Conservation (phyloP, 2,113 vertebrate species). For the Carollia perspicillata region DNA sequence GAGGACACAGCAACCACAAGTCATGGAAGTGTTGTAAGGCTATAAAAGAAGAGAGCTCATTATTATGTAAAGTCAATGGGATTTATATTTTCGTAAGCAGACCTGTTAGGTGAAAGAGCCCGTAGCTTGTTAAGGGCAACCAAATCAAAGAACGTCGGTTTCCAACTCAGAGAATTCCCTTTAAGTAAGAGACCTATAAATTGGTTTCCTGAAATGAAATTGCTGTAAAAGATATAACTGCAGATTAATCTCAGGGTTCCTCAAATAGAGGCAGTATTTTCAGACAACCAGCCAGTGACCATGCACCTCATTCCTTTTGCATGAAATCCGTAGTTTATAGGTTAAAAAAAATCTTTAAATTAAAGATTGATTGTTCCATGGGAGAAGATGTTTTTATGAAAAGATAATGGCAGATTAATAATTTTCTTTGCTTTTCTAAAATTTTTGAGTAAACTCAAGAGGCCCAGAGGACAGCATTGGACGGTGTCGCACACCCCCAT, state of each 20-base stretch:
- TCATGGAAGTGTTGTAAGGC: not conserved
- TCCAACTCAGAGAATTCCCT: not conserved
- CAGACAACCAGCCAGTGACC: not conserved
- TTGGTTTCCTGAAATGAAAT: slow-evolving; percentile 28
- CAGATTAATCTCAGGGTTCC: not conserved
- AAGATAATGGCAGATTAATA: not conserved
- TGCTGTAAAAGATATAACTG: not conserved
- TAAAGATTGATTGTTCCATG: not conserved
- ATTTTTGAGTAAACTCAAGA: not conserved
- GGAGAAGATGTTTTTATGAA: not conserved
- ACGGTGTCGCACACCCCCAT: not conserved
- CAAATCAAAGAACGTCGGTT: not conserved
- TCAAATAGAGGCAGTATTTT: not conserved
- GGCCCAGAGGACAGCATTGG: not conserved
- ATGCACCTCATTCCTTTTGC: not conserved
- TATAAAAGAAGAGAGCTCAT: not conserved
- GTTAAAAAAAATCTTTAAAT: not conserved
- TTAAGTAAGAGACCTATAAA: not conserved
- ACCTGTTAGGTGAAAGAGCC: not conserved
- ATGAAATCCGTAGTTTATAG: not conserved
- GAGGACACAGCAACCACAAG: slow-evolving; percentile 25
- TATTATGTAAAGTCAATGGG: not conserved
- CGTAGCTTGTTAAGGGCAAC: not conserved
- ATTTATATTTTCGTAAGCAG: slow-evolving; percentile 22
- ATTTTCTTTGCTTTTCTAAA: slow-evolving; percentile 13